Conservation (phyloP, 2,888 invertebrate species). For the Sclerodermus sp. region DNA sequence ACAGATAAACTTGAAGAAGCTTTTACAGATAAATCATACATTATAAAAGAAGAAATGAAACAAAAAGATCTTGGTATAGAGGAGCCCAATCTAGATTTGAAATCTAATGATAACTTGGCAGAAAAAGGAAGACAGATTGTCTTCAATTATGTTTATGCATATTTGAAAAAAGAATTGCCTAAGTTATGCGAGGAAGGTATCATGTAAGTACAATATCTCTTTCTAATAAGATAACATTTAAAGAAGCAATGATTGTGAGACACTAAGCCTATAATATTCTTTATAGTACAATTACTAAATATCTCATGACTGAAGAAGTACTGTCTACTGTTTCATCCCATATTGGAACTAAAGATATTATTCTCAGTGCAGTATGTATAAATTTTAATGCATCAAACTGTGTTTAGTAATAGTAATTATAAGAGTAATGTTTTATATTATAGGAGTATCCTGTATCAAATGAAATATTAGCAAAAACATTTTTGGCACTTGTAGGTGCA, state of each 20-base stretch:
- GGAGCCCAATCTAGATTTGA: slow-evolving; percentile 61
- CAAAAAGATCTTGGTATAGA: slow-evolving; percentile 73
- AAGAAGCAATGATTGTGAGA: slow-evolving; percentile 6
- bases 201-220: slow-evolving; percentile 49
- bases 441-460: slow-evolving; percentile 74
- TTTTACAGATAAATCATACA: slow-evolving; percentile 78
- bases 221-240: not conserved
- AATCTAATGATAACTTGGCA: slow-evolving; percentile 71
- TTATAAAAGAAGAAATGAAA: slow-evolving; percentile 70
- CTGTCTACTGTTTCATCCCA: slow-evolving; percentile 72
- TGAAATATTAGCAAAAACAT: slow-evolving; percentile 70
- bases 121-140: slow-evolving; percentile 71
- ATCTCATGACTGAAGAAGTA: slow-evolving; percentile 68
- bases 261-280: slow-evolving; percentile 11
- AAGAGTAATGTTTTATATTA: slow-evolving; percentile 9
- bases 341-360: slow-evolving; percentile 82
- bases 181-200: slow-evolving; percentile 77
- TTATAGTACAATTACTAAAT: slow-evolving; percentile 64
- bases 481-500: slow-evolving; percentile 82
- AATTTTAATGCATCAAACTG: too few relatives aligned
- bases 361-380: slow-evolving; percentile 72
- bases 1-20: slow-evolving; percentile 71
- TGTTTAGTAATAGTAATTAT: not conserved
- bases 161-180: slow-evolving; percentile 71
- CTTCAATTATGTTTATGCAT: slow-evolving; percentile 67